These are phyloP conservation scores for Bellardia pandia DNA, from an alignment of 2,888 invertebrate genomes.

Conservation along the genomic window DNA sequence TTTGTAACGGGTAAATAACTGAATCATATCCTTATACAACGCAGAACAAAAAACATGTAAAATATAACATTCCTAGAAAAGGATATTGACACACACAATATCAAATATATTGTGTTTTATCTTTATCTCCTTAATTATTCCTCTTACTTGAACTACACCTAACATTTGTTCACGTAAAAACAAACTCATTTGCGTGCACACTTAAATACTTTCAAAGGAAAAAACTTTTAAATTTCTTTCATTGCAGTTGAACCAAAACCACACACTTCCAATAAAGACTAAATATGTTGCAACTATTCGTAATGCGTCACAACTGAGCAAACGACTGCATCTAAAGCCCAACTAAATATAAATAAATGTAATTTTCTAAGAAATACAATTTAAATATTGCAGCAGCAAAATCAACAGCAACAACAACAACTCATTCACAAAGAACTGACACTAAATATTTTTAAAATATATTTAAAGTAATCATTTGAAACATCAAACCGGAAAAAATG, in stretches of 20 bases:
- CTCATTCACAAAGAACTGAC: conserved; percentile 46
- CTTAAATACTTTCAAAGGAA: not conserved
- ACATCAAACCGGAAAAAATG: conserved; percentile 76
- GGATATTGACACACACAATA: no score
- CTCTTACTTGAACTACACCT: no score
- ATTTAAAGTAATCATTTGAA: conserved; percentile 13
- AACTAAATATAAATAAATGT: conserved; percentile 19
- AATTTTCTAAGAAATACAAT: conserved; percentile 9
- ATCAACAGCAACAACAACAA: conserved; percentile 31
- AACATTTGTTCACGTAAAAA: no score
- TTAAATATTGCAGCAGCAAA: not conserved
- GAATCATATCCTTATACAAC: no score
- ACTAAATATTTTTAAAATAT: not conserved
- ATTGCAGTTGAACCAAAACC: conserved; percentile 48
- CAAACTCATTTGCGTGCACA: no score
- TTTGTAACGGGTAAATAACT: no score
- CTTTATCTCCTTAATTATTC: no score
- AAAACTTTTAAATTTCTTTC: conserved; percentile 40
- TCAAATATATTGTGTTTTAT: no score
- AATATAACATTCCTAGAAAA: no score
- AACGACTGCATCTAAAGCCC: conserved; percentile 33
- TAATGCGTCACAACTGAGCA: conserved; percentile 41
- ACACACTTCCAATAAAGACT: conserved; percentile 64
- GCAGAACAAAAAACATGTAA: no score
- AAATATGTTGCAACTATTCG: conserved; percentile 47